Evolutionary conservation across 2,888 invertebrate species (phyloP), one percentile per base, ranked within the genome.

Genomic region (Pristionchus entomophagus): DNA sequence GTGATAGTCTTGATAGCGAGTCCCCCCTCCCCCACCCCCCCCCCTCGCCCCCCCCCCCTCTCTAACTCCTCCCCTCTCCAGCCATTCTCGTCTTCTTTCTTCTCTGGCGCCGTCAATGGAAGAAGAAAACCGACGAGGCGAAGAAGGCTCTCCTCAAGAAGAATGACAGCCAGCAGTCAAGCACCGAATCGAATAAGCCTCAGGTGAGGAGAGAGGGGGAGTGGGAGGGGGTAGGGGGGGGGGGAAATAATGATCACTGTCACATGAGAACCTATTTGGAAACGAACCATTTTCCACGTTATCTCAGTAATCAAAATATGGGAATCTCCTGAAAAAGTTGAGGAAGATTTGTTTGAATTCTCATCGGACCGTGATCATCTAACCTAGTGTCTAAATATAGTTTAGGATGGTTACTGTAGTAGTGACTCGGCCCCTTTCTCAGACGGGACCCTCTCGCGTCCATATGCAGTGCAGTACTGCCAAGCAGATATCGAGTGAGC

Each of bases 111-210:
- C 69, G 4, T 69, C 69, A 38, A 65, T 65, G 32, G 35, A 65
- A 65, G 65, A 65, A 35, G 69, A 69, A 69, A n/a, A 22, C 17
- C 17, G 69, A 69, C 14, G 69, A 38, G 22, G 69, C 35, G 69
- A 69, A 29, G 69, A 69, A 69, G 69, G 41, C 35, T 35, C 69
- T 69, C 22, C 35, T 69, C 22, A 69, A 69, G 38, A 69, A 32
- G 69, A 69, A 41, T 19, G 38, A 41, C 3, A 35, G 35, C 10
- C 29, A 1, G 6, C 62, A 29, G 6, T 62, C 62, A 6, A 62
- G 62, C 32, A 62, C 62, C 19, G 62, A 62, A 10, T 62, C 62
- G 8, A 17, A 19, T 0, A 62, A 62, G 14, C 62, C 62, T 17
- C 62, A 62, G 62, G 62, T 62, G 45, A 14, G 45, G 62, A 32